A percentile compares a stretch with the other conserved stretches of the same genome.
These are phyloP conservation scores for Philotrypesis tridentata DNA, from an alignment of 1,140 invertebrate species.

Conservation along the genomic window DNA sequence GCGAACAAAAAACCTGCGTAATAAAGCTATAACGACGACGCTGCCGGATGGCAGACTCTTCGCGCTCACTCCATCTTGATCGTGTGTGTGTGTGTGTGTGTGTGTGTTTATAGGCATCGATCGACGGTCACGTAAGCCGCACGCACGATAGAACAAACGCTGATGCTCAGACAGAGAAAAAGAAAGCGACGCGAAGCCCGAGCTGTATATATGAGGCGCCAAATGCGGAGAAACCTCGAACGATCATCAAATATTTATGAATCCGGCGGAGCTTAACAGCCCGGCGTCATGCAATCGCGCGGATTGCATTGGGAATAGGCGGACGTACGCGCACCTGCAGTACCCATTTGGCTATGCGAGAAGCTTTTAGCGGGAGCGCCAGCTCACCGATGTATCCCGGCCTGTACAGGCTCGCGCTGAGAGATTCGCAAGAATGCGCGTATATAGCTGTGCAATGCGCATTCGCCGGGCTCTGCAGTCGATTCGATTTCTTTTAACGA, in stretches of 20 bases:
- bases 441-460: neutral
- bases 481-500: slow-evolving; percentile 25
- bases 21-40: neutral
- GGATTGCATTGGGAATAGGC: slow-evolving; percentile 57
- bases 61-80: too few relatives aligned
- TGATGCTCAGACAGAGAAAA: neutral
- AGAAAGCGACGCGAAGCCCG: neutral
- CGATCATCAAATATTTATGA: slow-evolving; percentile 69
- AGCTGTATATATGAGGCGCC: slow-evolving; percentile 12
- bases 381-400: neutral
- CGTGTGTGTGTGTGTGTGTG: too few relatives aligned
- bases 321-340: slow-evolving; percentile 50
- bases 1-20: neutral
- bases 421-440: too few relatives aligned
- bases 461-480: neutral
- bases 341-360: slow-evolving; percentile 56
- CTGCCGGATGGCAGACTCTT: neutral
- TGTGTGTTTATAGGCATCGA: neutral
- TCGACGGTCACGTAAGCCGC: slow-evolving; percentile 18
- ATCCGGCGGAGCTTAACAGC: slow-evolving; percentile 59
- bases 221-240: slow-evolving; percentile 36
- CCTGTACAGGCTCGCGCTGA: too few relatives aligned
- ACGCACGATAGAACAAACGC: slow-evolving; percentile 29
- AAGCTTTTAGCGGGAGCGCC: slow-evolving; percentile 52
- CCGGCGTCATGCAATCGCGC: slow-evolving; percentile 57